Evolutionary conservation across 1,140 invertebrate species (phyloP).

Genomic region (Eufriesea mexicana): DNA sequence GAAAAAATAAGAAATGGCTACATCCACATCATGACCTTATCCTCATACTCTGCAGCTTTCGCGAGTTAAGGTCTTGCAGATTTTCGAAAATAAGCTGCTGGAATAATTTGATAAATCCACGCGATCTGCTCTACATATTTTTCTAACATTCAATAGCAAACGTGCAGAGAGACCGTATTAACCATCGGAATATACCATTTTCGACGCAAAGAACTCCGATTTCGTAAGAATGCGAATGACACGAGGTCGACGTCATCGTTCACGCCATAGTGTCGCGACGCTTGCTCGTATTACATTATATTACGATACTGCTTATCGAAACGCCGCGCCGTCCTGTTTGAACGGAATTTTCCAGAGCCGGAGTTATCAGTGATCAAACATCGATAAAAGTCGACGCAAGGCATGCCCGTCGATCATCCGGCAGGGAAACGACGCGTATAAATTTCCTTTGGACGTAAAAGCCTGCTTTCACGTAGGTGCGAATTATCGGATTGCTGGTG

Average conservation of each 20-base stretch:
- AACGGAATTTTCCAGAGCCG: conserved; percentile 57
- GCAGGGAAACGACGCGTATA: neutral
- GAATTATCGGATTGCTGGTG: neutral
- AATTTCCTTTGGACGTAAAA: neutral
- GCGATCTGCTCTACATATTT: too few relatives aligned
- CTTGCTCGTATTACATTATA: conserved; percentile 26
- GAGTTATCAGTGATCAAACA: conserved; percentile 69
- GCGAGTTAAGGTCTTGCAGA: too few relatives aligned
- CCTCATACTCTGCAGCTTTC: too few relatives aligned
- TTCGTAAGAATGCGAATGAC: neutral
- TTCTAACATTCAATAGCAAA: too few relatives aligned
- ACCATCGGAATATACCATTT: too few relatives aligned
- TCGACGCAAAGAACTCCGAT: too few relatives aligned
- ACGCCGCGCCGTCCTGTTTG: conserved; percentile 10
- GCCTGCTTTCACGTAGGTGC: neutral
- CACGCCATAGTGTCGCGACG: neutral
- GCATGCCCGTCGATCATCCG: conserved; percentile 11
- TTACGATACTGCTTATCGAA: conserved; percentile 52
- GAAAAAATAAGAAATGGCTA: too few relatives aligned
- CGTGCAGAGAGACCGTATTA: too few relatives aligned
- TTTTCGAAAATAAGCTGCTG: too few relatives aligned
- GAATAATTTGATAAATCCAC: too few relatives aligned
- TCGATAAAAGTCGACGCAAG: conserved; percentile 51
- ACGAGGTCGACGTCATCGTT: neutral
- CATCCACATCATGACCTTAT: too few relatives aligned